Percentiles rank a stretch among this genome's conserved stretches.
Conservation (phyloP, 2,888 invertebrate species). For the Phytoseiulus persimilis region DNA sequence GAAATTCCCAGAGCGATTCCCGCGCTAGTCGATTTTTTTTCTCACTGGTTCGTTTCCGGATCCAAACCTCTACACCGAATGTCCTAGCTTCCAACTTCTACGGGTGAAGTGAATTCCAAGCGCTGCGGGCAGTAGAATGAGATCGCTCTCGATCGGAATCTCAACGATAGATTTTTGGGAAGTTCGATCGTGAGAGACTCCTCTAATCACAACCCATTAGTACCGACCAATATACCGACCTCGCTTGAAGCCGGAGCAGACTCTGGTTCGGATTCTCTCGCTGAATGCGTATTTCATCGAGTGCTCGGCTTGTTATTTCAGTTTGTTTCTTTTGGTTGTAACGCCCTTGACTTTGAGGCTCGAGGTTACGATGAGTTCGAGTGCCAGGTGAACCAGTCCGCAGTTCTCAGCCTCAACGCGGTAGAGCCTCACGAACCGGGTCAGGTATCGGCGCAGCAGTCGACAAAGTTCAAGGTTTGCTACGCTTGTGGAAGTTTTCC, state of each 20-base stretch:
- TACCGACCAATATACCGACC: neutral
- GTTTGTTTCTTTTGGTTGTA: neutral
- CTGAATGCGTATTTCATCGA: neutral
- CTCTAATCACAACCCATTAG: neutral
- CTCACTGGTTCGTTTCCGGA: too few species aligned
- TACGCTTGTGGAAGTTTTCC: neutral
- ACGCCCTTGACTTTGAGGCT: neutral
- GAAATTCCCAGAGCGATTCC: too few species aligned
- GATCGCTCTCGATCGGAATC: too few species aligned
- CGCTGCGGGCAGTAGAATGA: too few species aligned
- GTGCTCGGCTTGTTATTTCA: neutral
- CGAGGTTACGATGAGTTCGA: neutral
- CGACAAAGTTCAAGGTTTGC: neutral
- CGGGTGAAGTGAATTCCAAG: too few species aligned
- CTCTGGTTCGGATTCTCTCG: neutral
- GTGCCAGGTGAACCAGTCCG: neutral
- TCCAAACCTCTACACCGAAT: too few species aligned
- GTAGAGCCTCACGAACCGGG: neutral
- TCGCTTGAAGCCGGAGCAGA: neutral
- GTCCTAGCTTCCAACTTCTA: too few species aligned
- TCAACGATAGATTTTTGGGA: too few species aligned
- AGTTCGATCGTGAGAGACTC: too few species aligned
- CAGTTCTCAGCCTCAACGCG: neutral
- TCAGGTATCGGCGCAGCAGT: too few species aligned
- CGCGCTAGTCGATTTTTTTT: too few species aligned